Evolutionary conservation across 2,888 invertebrate species (phyloP), one percentile per base, ranked within the genome.

Genomic region (Watsonalla cultraria): DNA sequence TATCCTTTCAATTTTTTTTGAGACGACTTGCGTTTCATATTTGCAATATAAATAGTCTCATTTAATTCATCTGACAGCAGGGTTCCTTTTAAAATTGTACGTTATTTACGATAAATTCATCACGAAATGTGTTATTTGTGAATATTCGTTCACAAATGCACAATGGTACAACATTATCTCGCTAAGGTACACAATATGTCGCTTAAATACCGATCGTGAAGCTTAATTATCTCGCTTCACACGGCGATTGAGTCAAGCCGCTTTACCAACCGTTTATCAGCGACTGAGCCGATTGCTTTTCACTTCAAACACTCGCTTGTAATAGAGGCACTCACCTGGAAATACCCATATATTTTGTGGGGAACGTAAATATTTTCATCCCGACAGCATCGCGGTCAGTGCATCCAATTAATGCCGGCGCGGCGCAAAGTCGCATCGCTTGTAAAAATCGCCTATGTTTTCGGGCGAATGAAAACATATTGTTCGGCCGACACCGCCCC

Each of bases 391-490:
- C 72, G 81, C 82, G 85, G 83, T 82, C 82, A 80, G 74, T 78
- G 83, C 82, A 80, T 84, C 82, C 86, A 86, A 86, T 87, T 86
- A 84, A 80, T 77, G 72, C 76, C 74, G 74, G 73, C 76, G 74
- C 64, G 63, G 68, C 63, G 37, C 56, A 65, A 70, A 75, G 69
- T 76, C 64, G 67, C 61, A 56, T 59, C 70, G 73, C 73, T 75
- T 78, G 72, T 77, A 81, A 85, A 84, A 85, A 81, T 77, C 65
- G 61, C 65, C 59, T 66, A 60, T 68, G 66, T 76, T 75, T 74
- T 74, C 66, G 56, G 56, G 59, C 56, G 65, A 71, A 71, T 77
- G 72, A 70, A 73, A 75, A 74, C 74, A 71, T 72, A 78, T 76
- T 70, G 68, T 69, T 61, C 59, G 55, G 47, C 49, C 49, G 37